Evolutionary conservation across 2,888 invertebrate species (phyloP).

Genomic region (Eupithecia inturbata): DNA sequence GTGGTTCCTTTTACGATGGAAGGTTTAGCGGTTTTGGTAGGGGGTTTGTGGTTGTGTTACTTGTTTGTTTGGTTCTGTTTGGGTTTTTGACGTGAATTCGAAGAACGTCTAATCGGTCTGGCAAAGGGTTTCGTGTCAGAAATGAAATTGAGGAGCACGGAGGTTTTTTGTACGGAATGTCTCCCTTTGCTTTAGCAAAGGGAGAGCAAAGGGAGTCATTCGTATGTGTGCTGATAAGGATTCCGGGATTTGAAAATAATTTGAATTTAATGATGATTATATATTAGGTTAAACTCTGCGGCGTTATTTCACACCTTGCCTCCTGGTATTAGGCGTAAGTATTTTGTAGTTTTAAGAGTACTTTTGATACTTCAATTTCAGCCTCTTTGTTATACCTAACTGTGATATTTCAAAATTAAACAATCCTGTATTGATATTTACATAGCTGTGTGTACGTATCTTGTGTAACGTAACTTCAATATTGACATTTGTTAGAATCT

Average conservation of each 20-base stretch:
- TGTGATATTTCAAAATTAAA: conserved; percentile 24
- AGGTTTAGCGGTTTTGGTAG: conserved; percentile 8
- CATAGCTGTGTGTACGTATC: conserved; percentile 12
- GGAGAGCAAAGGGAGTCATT: neutral
- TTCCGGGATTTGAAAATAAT: neutral
- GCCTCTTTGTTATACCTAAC: neutral
- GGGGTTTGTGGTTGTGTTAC: conserved; percentile 10
- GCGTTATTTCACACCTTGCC: neutral
- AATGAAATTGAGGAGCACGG: neutral
- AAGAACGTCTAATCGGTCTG: neutral
- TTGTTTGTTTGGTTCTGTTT: neutral
- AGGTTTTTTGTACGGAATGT: too few relatives aligned
- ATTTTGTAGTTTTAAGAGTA: neutral
- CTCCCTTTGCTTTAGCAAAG: too few relatives aligned
- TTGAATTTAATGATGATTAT: neutral
- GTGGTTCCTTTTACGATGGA: conserved; percentile 61
- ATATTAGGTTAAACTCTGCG: neutral
- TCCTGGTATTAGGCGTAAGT: neutral
- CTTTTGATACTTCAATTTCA: neutral
- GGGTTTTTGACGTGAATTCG: neutral
- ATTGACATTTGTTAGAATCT: conserved; percentile 25
- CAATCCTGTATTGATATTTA: conserved; percentile 21
- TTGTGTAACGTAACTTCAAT: conserved; percentile 21
- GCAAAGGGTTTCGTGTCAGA: neutral
- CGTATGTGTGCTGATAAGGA: neutral